These are phyloP conservation scores for Neolamprologus longior DNA, from an alignment of 2,113 vertebrate species.

Conservation along the genomic window DNA sequence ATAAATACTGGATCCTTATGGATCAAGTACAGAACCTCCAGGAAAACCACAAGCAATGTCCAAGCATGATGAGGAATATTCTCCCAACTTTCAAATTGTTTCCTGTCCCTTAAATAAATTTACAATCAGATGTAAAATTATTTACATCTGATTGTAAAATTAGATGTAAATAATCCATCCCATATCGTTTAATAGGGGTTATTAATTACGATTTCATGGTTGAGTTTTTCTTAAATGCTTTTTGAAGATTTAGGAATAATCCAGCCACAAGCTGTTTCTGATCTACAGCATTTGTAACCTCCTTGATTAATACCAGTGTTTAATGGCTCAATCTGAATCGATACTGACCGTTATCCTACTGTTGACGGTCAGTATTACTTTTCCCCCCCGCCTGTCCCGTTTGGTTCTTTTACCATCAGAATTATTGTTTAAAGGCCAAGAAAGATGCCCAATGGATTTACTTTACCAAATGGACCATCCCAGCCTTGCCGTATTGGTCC, in stretches of 20 bases:
- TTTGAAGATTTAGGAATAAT: not conserved
- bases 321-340: not conserved
- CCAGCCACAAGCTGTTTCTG: not conserved
- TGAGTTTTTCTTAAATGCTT: not conserved
- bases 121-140: not conserved
- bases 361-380: not conserved
- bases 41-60: not conserved
- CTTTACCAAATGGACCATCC: fast-evolving
- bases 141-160: not conserved
- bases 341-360: fast-evolving
- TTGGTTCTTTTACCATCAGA: not conserved
- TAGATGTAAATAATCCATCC: not conserved
- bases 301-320: not conserved
- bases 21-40: not conserved
- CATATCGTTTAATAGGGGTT: fast-evolving
- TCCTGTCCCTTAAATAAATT: not conserved
- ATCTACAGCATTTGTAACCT: fast-evolving
- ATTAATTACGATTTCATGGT: fast-evolving
- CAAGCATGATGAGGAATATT: not conserved
- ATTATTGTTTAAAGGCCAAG: not conserved
- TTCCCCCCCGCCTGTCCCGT: fast-evolving
- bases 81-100: not conserved
- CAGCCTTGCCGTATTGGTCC: fast-evolving
- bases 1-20: fast-evolving
- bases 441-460: not conserved